These are phyloP conservation scores for Cephonodes hylas DNA, from an alignment of 2,888 invertebrate genomes.

Conservation along the genomic window DNA sequence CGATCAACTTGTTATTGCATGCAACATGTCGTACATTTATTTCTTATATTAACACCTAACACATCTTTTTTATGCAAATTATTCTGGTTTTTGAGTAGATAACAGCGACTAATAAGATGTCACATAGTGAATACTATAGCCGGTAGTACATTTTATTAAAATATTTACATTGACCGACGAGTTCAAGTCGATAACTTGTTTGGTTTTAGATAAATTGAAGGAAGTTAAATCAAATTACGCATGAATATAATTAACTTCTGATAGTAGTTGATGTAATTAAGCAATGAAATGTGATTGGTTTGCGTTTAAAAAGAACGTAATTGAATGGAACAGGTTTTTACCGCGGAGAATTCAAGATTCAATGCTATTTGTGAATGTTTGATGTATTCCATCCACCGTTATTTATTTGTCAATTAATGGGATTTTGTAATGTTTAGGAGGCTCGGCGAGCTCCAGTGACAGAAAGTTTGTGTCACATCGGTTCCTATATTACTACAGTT, in stretches of 20 bases:
- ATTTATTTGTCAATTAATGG: not conserved
- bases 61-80: not conserved
- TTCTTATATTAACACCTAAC: not conserved
- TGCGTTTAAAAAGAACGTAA: not conserved
- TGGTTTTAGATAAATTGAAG: not conserved
- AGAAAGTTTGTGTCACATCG: no score
- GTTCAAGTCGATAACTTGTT: slow-evolving; percentile 1
- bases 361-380: not conserved
- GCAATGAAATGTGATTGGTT: slow-evolving; percentile 6
- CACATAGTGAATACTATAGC: not conserved
- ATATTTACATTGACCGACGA: not conserved
- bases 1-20: not conserved
- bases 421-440: not conserved
- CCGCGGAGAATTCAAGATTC: not conserved
- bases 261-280: not conserved
- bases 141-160: not conserved
- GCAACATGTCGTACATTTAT: not conserved
- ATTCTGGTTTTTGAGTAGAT: not conserved
- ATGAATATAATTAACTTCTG: slow-evolving; percentile 3
- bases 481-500: no score
- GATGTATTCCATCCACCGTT: not conserved
- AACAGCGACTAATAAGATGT: not conserved
- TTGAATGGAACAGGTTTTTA: not conserved
- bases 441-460: no score
- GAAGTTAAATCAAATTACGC: slow-evolving; percentile 1